Evolutionary conservation across 2,797 vertebrate species (phyloP), one percentile per base, ranked within the genome.

Genomic region (Brachyalestes nurse): DNA sequence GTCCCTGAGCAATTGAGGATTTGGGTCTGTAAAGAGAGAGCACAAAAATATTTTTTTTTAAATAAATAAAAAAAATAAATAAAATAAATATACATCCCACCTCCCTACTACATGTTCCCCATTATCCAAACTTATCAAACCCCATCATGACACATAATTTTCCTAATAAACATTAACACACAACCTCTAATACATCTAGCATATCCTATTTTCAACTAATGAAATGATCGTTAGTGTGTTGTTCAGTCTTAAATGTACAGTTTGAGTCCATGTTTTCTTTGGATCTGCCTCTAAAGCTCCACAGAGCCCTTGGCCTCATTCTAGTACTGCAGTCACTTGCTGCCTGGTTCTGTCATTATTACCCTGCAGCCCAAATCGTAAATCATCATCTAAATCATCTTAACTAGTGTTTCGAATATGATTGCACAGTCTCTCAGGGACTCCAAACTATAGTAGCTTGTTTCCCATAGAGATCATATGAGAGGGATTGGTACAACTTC

Each of bases 221-320:
- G 16, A 67, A 45, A 74, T n/a, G 14, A 34, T 19, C 14, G 53
- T 67, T 34, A 49, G 0, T 51, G 6, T 51, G 8, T 75, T 40
- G 17, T 53, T 69, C 19, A 57, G 16, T 58, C n/a, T 1, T 1
- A 34, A 71, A 17, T 19, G 5, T 28, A 65, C 12, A 55, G 19
- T 21, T 42, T 72, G 14, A 72, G 58, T 66, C 42, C 16, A 19
- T 4, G 12, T 1, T 71, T 67, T 78, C 19, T 17, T 55, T 8
- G 13, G 17, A 60, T 87, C 81, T 88, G 72, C 88, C 19, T 70
- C 75, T 60, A 86, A 83, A 87, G 87, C 88, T 89, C 91, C 89
- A 85, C 78, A 91, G 90, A 78, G 87, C 90, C 89, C 90, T 86
- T 91, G 92, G 81, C 92, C 92, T 92, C 88, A 89, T 92, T 94